Evolutionary conservation across 2,113 vertebrate species (phyloP).

Genomic region (Chloebia gouldiae): DNA sequence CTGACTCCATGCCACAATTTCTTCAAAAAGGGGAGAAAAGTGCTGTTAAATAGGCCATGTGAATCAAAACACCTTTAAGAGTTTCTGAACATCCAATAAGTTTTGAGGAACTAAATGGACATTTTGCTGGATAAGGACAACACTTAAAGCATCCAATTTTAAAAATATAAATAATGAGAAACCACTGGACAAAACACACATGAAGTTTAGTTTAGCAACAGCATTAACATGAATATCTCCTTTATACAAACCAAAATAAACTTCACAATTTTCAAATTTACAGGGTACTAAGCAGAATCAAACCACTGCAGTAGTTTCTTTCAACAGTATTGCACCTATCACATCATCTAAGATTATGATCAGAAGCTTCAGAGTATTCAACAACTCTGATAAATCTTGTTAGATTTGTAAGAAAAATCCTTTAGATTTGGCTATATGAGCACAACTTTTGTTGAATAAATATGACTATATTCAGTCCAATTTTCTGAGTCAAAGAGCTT

Average conservation of each 20-base stretch:
- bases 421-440: background rate
- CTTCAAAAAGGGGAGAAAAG: background rate
- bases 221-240: background rate
- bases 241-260: background rate
- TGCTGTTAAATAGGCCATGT: background rate
- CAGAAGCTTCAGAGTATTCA: background rate
- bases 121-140: background rate
- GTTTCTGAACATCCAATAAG: background rate
- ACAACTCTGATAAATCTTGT: background rate
- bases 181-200: background rate
- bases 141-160: background rate
- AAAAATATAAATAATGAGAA: background rate
- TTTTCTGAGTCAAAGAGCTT: background rate
- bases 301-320: background rate
- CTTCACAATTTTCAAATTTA: background rate
- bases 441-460: background rate
- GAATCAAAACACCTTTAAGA: background rate
- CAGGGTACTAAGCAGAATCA: background rate
- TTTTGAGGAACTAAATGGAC: background rate
- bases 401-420: background rate
- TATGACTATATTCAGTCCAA: background rate
- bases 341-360: background rate
- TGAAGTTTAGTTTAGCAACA: background rate
- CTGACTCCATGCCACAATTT: background rate
- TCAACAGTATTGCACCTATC: background rate